These are phyloP conservation scores for Notechis scutatus DNA, from an alignment of 2,113 vertebrate genomes.

Conservation along the genomic window DNA sequence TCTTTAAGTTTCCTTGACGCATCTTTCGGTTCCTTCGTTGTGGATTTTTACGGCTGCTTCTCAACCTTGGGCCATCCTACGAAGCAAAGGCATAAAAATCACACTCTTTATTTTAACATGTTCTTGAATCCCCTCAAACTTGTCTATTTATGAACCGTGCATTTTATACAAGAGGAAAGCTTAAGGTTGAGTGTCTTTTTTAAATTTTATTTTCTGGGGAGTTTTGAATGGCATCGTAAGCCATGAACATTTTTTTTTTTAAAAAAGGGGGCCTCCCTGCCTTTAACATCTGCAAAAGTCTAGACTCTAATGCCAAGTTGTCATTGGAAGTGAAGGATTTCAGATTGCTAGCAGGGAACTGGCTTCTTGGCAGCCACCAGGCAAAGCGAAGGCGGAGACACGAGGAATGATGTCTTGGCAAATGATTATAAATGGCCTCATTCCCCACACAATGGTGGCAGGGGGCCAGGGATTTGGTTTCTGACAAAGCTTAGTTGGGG, in stretches of 20 bases:
- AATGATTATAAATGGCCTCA: constrained; percentile 34
- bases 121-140: neutral
- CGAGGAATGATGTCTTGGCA: neutral
- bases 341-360: neutral
- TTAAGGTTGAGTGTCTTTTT: neutral
- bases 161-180: neutral
- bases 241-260: neutral
- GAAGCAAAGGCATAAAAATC: neutral
- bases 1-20: neutral
- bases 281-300: neutral
- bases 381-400: neutral
- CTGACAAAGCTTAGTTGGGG: neutral
- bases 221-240: neutral
- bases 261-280: neutral
- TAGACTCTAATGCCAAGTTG: neutral
- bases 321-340: neutral
- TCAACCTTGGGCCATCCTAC: neutral
- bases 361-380: neutral
- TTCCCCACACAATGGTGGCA: neutral
- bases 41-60: neutral
- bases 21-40: neutral
- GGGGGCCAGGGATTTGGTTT: neutral
- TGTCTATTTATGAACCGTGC: neutral
- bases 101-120: neutral
- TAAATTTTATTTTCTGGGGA: neutral